Evolutionary conservation across 2,113 vertebrate species (phyloP), one percentile per base, ranked within the genome.

Genomic region (Ariopsis seemanni): DNA sequence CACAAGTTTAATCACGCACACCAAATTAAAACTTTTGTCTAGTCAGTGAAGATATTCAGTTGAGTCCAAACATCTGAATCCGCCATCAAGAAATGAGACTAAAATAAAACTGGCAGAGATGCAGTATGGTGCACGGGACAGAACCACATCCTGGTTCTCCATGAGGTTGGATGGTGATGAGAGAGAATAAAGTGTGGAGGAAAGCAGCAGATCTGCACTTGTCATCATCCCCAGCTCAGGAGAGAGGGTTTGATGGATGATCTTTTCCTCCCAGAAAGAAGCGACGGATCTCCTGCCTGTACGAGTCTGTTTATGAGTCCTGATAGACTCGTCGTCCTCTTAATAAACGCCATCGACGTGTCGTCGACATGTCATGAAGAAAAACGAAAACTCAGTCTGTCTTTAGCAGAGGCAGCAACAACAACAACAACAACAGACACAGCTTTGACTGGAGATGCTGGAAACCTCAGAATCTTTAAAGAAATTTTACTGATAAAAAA

Each of bases 271-370:
- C 94, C 96, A 71, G 91, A 94, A 95, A 96, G 95, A 95, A 96
- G 95, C 93, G 94, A 94, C 95, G 96, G 96, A 96, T 96, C 96
- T 97, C 95, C 95, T 95, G 95, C 95, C 95, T 94, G 95, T 95
- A 94, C 96, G 94, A 95, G 95, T 92, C 96, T 95, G 96, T 96
- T 98, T 97, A 97, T 96, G 96, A 96, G 95, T 95, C 95, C 96
- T 97, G 96, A 98, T 97, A 96, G 97, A 97, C 97, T 98, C 97
- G 96, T 95, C 94, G 94, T 96, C 95, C 94, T 96, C 96, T 97
- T 97, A 97, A 97, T 97, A 98, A 98, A 97, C 96, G 96, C 95
- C 94, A 48, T 94, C 93, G 95, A 96, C 96, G 94, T 96, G 96
- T 96, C 94, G 91, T 95, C 90, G 95, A 27, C 85, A 92, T 93